Evolutionary conservation across 2,888 invertebrate species (phyloP), one percentile per base, ranked within the genome.

Genomic region (Monochamus alternatus): DNA sequence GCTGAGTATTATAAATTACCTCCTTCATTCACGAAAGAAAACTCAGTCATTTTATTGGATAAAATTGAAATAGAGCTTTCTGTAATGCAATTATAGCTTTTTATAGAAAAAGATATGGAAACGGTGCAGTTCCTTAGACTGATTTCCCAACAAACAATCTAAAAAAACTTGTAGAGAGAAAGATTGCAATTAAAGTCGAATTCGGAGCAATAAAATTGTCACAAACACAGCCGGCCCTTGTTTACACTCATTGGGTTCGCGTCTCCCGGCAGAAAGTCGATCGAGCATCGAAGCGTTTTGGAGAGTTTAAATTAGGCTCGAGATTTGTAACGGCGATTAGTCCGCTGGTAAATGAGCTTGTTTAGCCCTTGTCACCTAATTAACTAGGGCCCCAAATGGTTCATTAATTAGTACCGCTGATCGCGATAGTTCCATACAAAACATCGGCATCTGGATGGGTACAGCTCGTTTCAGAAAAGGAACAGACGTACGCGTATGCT

Each of bases 341-440:
- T 32, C 58, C 38, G 70, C 63, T 70, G 44, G 71, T 77, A 72
- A 76, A 84, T 82, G 83, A 80, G 82, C 84, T 83, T 84, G 84
- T 84, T 84, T 83, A 82, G 81, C 79, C 80, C 82, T 81, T 82
- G 84, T 84, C 84, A 80, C 79, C 82, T 85, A 86, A 86, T 86
- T 86, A 85, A 86, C 83, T 81, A 83, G 83, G 83, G 78, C 81
- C 83, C 82, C 82, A 85, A 85, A 85, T 84, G 84, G 81, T 79
- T 82, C 82, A 85, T 85, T 85, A 86, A 86, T 86, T 86, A 84
- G 66, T 32, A 73, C 70, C 44, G 65, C 67, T 38, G 74, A 75
- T 74, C 76, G 78, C 55, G 55, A 22, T 55, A 12, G 22, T 55
- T n/a, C 55, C n/a, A 3, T 55, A 14, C 55, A 22, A 12, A 22